A percentile compares a stretch with the other conserved stretches of the same genome.
Evolutionary conservation across 92 coral and sea anemone genomes (phyloP).

Genomic region (Galaxea fascicularis): DNA sequence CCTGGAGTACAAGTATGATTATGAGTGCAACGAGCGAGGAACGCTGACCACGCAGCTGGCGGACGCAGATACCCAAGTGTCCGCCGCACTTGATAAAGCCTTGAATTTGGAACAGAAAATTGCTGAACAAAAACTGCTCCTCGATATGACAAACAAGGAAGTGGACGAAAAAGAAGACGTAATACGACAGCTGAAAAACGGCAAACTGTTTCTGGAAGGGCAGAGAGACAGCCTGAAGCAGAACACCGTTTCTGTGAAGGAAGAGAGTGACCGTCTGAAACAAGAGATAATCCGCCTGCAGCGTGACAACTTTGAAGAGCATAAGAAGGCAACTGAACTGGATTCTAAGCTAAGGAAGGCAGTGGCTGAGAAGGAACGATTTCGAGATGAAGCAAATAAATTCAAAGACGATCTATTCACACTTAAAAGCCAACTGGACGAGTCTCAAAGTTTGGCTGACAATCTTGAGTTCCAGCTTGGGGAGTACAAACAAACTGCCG

Average conservation of each 20-base stretch:
- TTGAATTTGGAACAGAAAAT: conserved; percentile 60
- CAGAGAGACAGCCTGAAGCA: conserved; percentile 83
- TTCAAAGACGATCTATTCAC: conserved; percentile 63
- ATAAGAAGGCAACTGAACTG: conserved; percentile 76
- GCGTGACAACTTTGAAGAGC: conserved; percentile 72
- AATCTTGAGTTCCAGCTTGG: conserved; percentile 56
- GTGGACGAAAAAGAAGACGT: conserved; percentile 77
- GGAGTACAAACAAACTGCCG: conserved; percentile 73
- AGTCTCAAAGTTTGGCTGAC: conserved; percentile 55
- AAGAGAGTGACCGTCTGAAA: conserved; percentile 73
- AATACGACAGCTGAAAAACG: conserved; percentile 75
- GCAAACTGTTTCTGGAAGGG: conserved; percentile 77
- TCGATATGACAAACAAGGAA: conserved; percentile 75
- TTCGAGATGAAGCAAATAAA: conserved; percentile 65
- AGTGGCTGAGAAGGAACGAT: conserved; percentile 52
- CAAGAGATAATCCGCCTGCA: conserved; percentile 74
- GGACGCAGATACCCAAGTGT: conserved; percentile 38
- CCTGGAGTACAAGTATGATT: conserved; percentile 77
- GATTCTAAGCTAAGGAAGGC: conserved; percentile 77
- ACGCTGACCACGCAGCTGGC: conserved; percentile 36
- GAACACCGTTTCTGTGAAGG: conserved; percentile 64
- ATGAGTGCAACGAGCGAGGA: conserved; percentile 69
- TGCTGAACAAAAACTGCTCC: conserved; percentile 70
- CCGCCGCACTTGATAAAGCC: conserved; percentile 52
- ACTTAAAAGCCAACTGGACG: conserved; percentile 71